Conservation (phyloP, 2,888 invertebrate genomes). For the Apotomis capreana region DNA sequence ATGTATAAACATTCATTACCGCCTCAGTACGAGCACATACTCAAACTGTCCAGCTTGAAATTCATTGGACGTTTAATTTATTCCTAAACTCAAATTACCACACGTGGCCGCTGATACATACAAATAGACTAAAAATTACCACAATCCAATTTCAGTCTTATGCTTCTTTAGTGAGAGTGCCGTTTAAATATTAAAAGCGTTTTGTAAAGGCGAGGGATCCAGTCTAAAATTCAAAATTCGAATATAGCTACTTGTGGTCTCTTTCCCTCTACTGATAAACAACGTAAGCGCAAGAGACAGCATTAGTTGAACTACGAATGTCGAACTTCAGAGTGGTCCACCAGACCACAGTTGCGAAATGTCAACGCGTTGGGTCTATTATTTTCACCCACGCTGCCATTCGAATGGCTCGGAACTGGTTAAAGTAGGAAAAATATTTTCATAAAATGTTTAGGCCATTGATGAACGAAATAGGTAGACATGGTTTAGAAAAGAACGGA, state of each 20-base stretch:
- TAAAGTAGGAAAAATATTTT: constrained; percentile 35
- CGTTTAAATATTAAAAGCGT: background rate
- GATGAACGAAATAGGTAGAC: constrained; percentile 6
- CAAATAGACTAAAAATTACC: background rate
- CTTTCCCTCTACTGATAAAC: too few relatives aligned
- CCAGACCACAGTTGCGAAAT: constrained; percentile 65
- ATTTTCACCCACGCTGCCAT: constrained; percentile 73
- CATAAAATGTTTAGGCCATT: constrained; percentile 21
- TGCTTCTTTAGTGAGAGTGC: background rate
- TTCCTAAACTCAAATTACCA: constrained; percentile 34
- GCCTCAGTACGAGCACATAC: background rate
- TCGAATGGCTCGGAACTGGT: constrained; percentile 47
- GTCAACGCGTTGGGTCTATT: constrained; percentile 70
- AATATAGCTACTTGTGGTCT: too few relatives aligned
- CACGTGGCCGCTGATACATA: constrained; percentile 34
- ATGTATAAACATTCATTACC: constrained; percentile 16
- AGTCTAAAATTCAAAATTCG: too few relatives aligned
- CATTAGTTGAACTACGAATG: too few relatives aligned
- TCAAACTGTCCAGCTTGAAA: constrained; percentile 9
- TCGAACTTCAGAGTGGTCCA: too few relatives aligned
- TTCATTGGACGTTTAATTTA: constrained; percentile 33
- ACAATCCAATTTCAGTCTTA: constrained; percentile 15
- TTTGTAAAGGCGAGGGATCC: constrained; percentile 5
- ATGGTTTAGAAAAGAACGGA: background rate
- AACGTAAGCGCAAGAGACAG: too few relatives aligned